phyloP scores from a whole-genome alignment of 2,888 invertebrate genomes.

The Ephialtes manifestator region DNA sequence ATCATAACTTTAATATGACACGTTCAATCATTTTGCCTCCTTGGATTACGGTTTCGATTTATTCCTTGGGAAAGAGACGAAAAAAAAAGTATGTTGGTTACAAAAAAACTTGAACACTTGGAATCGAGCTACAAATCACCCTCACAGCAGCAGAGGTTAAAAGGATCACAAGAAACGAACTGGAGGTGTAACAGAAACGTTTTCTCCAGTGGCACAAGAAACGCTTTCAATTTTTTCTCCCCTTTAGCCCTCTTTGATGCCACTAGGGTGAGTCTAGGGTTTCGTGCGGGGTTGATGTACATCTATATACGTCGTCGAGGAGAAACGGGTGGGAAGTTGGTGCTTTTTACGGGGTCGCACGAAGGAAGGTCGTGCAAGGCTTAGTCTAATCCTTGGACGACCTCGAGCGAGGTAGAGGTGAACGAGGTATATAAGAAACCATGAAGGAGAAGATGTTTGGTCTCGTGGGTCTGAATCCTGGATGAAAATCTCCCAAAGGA shows the following conservation, averaged over 20 bases:
- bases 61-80: not conserved
- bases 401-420: conserved; percentile 33
- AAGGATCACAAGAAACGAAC: not conserved
- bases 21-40: not conserved
- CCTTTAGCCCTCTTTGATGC: conserved; percentile 5
- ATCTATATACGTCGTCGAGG: conserved; percentile 19
- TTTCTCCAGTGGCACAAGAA: conserved; percentile 12
- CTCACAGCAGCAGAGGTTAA: conserved; percentile 17
- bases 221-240: conserved; percentile 35
- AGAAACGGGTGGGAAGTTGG: conserved; percentile 32
- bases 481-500: not conserved
- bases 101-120: not conserved
- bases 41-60: not conserved
- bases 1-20: no score
- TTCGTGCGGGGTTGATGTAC: not conserved
- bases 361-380: conserved; percentile 72
- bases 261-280: conserved; percentile 4
- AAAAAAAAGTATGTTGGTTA: not conserved
- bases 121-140: conserved; percentile 20
- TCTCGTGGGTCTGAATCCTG: not conserved
- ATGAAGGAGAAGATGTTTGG: conserved; percentile 9
- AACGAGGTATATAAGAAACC: conserved; percentile 37
- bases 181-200: conserved; percentile 14
- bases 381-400: conserved; percentile 74
- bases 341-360: conserved; percentile 70